Percentiles rank a stretch among this genome's conserved stretches.
These are phyloP conservation scores for Parapristionchus giblindavisi DNA, from an alignment of 2,888 invertebrate species.

Conservation along the genomic window DNA sequence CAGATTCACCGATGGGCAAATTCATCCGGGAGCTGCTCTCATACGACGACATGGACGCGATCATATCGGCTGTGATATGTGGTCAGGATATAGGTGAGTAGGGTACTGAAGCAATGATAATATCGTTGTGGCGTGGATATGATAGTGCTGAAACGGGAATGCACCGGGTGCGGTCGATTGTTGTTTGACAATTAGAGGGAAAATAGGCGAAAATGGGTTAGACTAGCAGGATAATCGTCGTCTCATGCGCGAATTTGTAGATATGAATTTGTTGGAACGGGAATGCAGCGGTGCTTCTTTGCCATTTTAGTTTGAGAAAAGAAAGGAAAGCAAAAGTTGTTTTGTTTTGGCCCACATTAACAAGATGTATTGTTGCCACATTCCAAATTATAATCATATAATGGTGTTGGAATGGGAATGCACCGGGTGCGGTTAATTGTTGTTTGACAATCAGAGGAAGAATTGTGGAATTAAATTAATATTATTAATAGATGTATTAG, in stretches of 20 bases:
- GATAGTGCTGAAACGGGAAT: background rate
- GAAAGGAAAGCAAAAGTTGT: background rate
- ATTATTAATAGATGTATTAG: too few species aligned
- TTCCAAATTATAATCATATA: background rate
- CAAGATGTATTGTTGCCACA: background rate
- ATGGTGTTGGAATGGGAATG: background rate
- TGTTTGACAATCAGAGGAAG: too few species aligned
- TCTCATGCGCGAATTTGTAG: too few species aligned
- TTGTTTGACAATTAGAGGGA: too few species aligned
- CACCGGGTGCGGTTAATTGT: background rate
- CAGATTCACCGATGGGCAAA: slow-evolving; percentile 7
- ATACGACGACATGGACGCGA: background rate
- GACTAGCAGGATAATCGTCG: too few species aligned
- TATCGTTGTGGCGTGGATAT: background rate
- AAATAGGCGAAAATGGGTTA: too few species aligned
- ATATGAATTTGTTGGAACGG: too few species aligned
- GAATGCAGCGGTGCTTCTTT: too few species aligned
- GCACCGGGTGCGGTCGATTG: background rate
- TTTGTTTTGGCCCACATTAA: too few species aligned
- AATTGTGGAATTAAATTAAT: too few species aligned
- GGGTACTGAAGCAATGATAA: background rate
- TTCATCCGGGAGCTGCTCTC: background rate
- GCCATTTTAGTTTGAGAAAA: background rate
- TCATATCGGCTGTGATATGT: slow-evolving; percentile 7
- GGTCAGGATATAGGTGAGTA: slow-evolving; percentile 8